Evolutionary conservation across 2,113 vertebrate genomes (phyloP), one percentile per base, ranked within the genome.

Genomic region (Hypanus sabinus): DNA sequence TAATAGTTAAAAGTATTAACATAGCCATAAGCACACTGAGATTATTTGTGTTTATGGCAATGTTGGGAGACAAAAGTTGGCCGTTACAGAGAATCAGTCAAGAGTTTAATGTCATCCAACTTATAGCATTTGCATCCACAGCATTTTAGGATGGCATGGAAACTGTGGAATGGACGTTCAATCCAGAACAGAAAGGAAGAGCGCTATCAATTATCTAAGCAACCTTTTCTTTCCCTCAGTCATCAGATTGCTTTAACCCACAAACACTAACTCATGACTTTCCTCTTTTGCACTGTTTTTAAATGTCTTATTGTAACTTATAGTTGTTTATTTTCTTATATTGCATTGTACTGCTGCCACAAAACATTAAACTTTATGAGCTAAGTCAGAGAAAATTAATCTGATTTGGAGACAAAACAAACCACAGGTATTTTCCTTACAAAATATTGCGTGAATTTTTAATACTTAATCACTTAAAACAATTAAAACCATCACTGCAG

Each of bases 391-490:
- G 46, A 46, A 46, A 46, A 46, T 46, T 46, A 46, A 46, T 46
- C 46, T 46, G 2, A 4, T 57, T 60, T n/a, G 14, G 9, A 10
- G 90, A 46, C 65, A 33, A 71, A 70, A 20, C 1, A 30, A 20
- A 71, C 8, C 90, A 46, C 2, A 24, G 68, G 65, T 20, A 92
- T 38, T 55, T 73, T 92, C 33, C 16, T 92, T 60, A 83, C 16
- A 83, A 83, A 83, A n/a, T n/a, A 38, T 16, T 36, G 68, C 11
- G 7, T 57, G 38, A 9, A 20, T 20, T 22, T 71, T 73, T 14
- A 93, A 71, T 73, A 93, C 9, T 33, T 92, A 70, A 92, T 33
- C 90, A 93, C 68, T 93, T 55, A 92, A 71, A 93, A 93, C 33
- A 46, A 90, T 27, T 36, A 46, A 73, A 73, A 75, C 55, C 70